Percentiles rank a stretch among this genome's conserved stretches.
Conservation (phyloP, 2,888 invertebrate species). For the Eristalinus sepulchralis region DNA sequence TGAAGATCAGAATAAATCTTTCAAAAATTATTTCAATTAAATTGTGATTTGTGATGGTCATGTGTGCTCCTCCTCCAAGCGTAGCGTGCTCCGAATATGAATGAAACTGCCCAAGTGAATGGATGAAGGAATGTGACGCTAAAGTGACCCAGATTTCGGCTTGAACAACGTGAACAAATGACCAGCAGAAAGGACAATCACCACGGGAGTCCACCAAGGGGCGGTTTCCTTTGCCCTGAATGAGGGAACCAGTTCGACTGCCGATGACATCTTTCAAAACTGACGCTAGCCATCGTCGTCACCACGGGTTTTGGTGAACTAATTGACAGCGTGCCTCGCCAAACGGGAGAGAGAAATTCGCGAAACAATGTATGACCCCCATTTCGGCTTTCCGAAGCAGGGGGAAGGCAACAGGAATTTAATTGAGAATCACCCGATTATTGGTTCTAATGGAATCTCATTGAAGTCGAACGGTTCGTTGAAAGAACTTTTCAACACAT, state of each 20-base stretch:
- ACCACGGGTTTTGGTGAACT: constrained; percentile 42
- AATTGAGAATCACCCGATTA: constrained; percentile 53
- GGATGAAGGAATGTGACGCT: constrained; percentile 9
- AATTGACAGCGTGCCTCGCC: constrained; percentile 39
- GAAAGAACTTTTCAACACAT: constrained; percentile 60
- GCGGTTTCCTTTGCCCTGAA: neutral
- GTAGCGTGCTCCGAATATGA: neutral
- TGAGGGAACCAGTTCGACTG: neutral
- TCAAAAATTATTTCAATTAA: constrained; percentile 67
- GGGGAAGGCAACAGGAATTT: constrained; percentile 7
- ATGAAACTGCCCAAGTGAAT: constrained; percentile 33
- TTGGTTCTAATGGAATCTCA: constrained; percentile 58
- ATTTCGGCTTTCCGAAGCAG: neutral
- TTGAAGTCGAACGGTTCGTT: constrained; percentile 34
- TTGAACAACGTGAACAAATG: neutral
- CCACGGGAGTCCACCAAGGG: too few relatives aligned
- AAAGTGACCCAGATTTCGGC: constrained; percentile 51
- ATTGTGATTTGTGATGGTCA: constrained; percentile 59
- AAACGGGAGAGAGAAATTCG: constrained; percentile 10
- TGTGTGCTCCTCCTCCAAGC: neutral
- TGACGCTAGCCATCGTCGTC: constrained; percentile 9
- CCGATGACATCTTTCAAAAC: constrained; percentile 15
- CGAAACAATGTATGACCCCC: constrained; percentile 44
- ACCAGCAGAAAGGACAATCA: neutral
- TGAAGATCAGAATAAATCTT: constrained; percentile 59